Evolutionary conservation across 2,113 vertebrate genomes (phyloP), one percentile per base, ranked within the genome.

Genomic region (Coracopsis vasa): DNA sequence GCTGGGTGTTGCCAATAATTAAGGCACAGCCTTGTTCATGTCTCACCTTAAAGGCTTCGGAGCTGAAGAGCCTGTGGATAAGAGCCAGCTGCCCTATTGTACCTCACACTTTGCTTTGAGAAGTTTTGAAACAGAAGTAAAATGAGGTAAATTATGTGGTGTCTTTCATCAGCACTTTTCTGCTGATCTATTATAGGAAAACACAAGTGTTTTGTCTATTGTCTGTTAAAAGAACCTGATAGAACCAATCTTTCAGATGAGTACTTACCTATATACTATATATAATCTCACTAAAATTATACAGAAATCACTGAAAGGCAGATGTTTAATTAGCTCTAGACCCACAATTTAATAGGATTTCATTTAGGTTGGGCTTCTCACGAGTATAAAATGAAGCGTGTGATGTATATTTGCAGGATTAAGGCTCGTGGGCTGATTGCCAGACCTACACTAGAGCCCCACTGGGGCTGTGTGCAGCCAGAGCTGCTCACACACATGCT

Each of bases 1-100:
- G 88, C 74, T 56, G 80, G 96, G 90, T 89, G 88, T 89, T 97
- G 94, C 95, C 95, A 94, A 96, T 97, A 97, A 96, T 97, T 97
- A 96, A 97, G 97, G 96, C n/a, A 91, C 27, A 45, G 14, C 56
- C 80, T 96, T 84, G 72, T 64, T 97, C 95, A 71, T 25, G 19
- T 87, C 77, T 95, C 93, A 80, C 94, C 96, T 95, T 87, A 67
- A 73, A 73, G 86, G 70, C 72, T 90, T 75, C 64, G 42, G 80
- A 94, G 67, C 64, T 65, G 62, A 85, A 84, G 80, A 92, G 48
- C 70, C 82, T 11, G 3, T 92, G 83, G 94, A 92, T 92, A 96
- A 93, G 12, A 92, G 93, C 85, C 95, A 96, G 86, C 33, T 94
- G 86, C 78, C 66, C 72, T 80, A 67, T 21, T 89, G 86, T 51